Evolutionary conservation across 1,140 invertebrate species (phyloP), one percentile per base, ranked within the genome.

Genomic region (Bathynomus jamesi): DNA sequence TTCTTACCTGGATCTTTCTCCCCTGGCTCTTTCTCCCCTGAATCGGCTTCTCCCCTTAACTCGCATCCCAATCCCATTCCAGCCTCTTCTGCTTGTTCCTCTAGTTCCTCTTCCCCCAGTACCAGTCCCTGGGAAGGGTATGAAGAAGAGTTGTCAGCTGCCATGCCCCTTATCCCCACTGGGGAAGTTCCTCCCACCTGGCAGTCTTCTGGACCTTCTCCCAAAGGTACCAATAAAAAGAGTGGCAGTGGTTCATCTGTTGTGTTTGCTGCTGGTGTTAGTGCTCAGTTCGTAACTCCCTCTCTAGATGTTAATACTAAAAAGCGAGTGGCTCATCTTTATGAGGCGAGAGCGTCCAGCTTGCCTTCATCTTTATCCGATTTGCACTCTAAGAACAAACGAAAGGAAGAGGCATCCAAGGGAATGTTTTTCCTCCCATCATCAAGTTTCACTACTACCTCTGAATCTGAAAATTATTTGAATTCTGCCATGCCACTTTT

Each of bases 251-350:
- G 28, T n/a, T 46, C 69, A 68, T 67, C 62, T 67, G 62, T 74
- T 62, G 63, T 76, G 30, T 78, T 77, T 77, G 74, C 77, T 72
- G 76, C 77, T 62, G 75, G 74, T 25, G 75, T 73, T 62, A 73
- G 71, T 70, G 75, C 72, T 60, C 76, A 76, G 61, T 75, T 67
- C 70, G 61, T 75, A 27, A 76, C 24, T 60, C 62, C 69, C 29
- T 32, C 70, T 46, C 65, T 2, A 17, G 40, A 53, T 53, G 21
- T 17, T 11, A 53, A 5, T 11, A 53, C 53, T 40, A 5, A 29
- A 25, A 31, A 32, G 30, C 31, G 46, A 30, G 30, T n/a, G 63
- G 32, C 46, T 46, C 72, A 31, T n/a, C 11, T 4, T 32, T 61
- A 28, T 30, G 71, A 73, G 21, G 65, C 61, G 40, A 53, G 40